These are phyloP conservation scores for Coleophora deauratella DNA, from an alignment of 2,888 invertebrate species.

Conservation along the genomic window DNA sequence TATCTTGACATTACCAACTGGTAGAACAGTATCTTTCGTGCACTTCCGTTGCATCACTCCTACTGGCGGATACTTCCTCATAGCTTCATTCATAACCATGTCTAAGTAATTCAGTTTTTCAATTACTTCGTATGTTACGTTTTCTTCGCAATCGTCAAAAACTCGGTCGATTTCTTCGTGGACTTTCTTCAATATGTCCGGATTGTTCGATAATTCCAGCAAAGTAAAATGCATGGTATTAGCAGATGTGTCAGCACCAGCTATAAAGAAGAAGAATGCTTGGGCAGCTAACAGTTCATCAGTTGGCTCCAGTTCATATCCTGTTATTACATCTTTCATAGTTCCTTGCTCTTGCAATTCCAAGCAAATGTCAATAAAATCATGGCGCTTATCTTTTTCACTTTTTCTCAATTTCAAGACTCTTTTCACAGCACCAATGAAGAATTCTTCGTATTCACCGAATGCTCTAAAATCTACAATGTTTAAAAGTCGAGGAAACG, in stretches of 20 bases:
- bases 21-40: constrained; percentile 32
- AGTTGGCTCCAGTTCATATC: constrained; percentile 35
- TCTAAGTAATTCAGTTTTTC: constrained; percentile 49
- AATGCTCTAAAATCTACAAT: constrained; percentile 35
- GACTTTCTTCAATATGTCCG: constrained; percentile 37
- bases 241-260: constrained; percentile 58
- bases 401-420: constrained; percentile 32
- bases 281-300: constrained; percentile 52
- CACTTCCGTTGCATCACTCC: constrained; percentile 38
- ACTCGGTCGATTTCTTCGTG: constrained; percentile 48
- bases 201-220: constrained; percentile 44
- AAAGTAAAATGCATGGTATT: constrained; percentile 46
- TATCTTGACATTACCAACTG: constrained; percentile 31
- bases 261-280: constrained; percentile 59
- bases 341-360: constrained; percentile 40
- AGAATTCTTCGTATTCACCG: constrained; percentile 40
- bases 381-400: constrained; percentile 25
- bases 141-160: constrained; percentile 27
- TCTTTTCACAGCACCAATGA: constrained; percentile 38
- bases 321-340: constrained; percentile 34
- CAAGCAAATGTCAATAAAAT: constrained; percentile 46
- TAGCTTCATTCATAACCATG: constrained; percentile 42
- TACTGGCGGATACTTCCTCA: constrained; percentile 45
- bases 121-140: constrained; percentile 37
- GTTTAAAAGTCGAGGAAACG: constrained; percentile 29